These are phyloP conservation scores for Polypterus senegalus DNA, from an alignment of 2,113 vertebrate genomes.

Conservation along the genomic window DNA sequence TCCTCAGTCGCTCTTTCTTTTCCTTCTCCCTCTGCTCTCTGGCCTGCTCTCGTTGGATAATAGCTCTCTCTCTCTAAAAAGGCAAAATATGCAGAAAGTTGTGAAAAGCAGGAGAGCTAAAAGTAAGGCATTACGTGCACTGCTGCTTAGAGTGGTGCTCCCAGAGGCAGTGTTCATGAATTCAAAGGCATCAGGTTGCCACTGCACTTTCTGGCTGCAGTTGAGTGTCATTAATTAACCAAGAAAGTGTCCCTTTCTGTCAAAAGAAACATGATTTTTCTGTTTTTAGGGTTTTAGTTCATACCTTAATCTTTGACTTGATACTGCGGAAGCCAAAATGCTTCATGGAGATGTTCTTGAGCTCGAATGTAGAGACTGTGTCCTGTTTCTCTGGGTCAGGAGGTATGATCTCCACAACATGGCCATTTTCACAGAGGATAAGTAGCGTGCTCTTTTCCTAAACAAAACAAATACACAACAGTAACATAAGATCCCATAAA, in stretches of 20 bases:
- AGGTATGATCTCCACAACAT: conserved; percentile 57
- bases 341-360: conserved; percentile 45
- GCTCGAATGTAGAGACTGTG: conserved; percentile 45
- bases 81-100: conserved; percentile 14
- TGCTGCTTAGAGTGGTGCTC: not conserved
- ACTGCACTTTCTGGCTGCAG: no score
- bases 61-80: conserved; percentile 58
- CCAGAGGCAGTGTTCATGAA: not conserved
- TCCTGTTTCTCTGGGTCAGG: conserved; percentile 34
- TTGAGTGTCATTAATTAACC: no score
- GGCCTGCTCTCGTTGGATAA: conserved; percentile 38
- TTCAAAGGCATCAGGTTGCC: no score
- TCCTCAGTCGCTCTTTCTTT: conserved; percentile 29
- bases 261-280: no score
- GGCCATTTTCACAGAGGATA: conserved; percentile 68
- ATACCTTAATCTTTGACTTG: conserved; percentile 78
- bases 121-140: not conserved
- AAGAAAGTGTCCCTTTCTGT: no score
- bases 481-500: no score
- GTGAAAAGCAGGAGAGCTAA: not conserved
- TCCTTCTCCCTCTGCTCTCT: conserved; percentile 35
- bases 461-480: not conserved
- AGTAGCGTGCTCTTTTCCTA: conserved; percentile 61
- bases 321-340: conserved; percentile 77
- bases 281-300: no score